Percentiles rank a stretch among this genome's conserved stretches.
Evolutionary conservation across 2,113 vertebrate species (phyloP).

Genomic region (Oostethus manadensis): DNA sequence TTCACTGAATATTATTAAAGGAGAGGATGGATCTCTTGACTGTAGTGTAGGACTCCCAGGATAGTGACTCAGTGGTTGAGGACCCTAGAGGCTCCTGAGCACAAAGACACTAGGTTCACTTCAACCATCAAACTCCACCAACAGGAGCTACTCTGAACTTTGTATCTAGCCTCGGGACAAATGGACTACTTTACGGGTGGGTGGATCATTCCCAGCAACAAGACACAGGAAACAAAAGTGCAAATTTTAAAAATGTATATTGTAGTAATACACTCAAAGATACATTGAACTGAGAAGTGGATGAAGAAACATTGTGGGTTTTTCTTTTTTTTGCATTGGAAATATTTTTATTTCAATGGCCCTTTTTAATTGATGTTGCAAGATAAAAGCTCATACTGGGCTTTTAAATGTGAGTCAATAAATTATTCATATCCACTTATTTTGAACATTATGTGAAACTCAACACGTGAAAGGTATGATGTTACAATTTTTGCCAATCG

Average conservation of each 20-base stretch:
- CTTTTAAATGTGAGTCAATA: conserved; percentile 73
- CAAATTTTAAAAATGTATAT: conserved; percentile 43
- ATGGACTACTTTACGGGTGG: conserved; percentile 24
- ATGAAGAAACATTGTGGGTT: conserved; percentile 28
- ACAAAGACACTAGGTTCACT: conserved; percentile 41
- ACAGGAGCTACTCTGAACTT: conserved; percentile 55
- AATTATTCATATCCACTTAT: conserved; percentile 72
- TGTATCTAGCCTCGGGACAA: conserved; percentile 47
- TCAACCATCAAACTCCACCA: conserved; percentile 35
- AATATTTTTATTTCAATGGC: conserved; percentile 51
- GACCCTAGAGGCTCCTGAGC: conserved; percentile 37
- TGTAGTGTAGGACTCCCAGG: conserved; percentile 36
- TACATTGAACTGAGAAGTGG: conserved; percentile 16
- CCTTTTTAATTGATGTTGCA: conserved; percentile 53
- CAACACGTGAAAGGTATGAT: conserved; percentile 11
- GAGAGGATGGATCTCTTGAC: conserved; percentile 24
- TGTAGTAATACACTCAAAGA: conserved; percentile 35
- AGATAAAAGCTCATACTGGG: conserved; percentile 49
- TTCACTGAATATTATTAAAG: conserved; percentile 77
- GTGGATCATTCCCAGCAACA: conserved; percentile 30
- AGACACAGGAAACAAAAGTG: conserved; percentile 58
- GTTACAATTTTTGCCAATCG: neutral
- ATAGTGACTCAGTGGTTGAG: conserved; percentile 36
- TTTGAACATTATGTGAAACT: conserved; percentile 41
- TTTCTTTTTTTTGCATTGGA: conserved; percentile 27